Base-by-base conservation (phyloP, 1,140 invertebrate genomes). In the Paraescarpia echinospica region DNA sequence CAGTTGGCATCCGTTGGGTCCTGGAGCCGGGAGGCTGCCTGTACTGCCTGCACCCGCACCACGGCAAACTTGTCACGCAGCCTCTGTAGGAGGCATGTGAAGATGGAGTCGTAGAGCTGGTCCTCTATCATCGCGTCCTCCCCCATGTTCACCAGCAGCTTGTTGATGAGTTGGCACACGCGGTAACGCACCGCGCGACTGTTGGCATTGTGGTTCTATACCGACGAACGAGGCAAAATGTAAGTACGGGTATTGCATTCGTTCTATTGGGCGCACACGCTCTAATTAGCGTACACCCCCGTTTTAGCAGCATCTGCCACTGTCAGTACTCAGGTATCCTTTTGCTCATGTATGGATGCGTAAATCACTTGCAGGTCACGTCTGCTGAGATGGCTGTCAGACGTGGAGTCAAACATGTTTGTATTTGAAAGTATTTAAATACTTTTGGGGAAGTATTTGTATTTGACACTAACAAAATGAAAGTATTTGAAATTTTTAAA, bases 21-120 rank as follows among this genome's bases (percentile, higher is more conserved):
- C 95, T 98, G 98, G 5, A 98, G 96, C 88, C 98, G 96, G 34
- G 97, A 97, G 33, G 98, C 96, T n/a, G 98, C 98, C 41, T 97
- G 94, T 0, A 98, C 97, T 31, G 98, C 98, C 94, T 98, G 97
- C 77, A 97, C 97, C 89, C 98, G 96, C 0, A 98, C 97, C 93
- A 97, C 97, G 6, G 97, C 96, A n/a, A 97, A 97, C 41, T 97
- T 97, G 94, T 98, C 98, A 96, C 97, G 95, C 6, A 98, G 96
- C 59, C 97, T 95, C 35, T 97, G 96, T 14, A 97, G 96, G 97
- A 98, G 98, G 77, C 97, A 97, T 31, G 96, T 95, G 89, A 97
- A 97, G 51, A 98, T 97, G 93, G 97, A 97, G 93, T 98, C 97
- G 95, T 97, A 98, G 0, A 98, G 95, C 1, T 97, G 96, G 96